Conservation (phyloP, 2,113 vertebrate species). For the Murina feae region DNA sequence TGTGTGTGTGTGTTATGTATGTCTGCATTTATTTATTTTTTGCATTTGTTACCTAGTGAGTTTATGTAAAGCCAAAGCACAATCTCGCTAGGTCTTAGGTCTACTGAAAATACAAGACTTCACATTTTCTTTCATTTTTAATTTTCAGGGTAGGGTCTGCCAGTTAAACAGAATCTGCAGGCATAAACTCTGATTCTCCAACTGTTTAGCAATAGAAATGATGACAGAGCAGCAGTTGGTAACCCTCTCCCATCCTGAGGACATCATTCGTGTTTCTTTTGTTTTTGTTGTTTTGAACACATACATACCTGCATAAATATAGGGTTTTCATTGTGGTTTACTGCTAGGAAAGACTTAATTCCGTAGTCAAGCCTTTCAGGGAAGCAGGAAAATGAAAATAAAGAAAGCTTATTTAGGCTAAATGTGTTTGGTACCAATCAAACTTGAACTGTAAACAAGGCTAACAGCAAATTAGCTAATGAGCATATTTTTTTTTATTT, state of each 20-base stretch:
- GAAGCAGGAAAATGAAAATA: not conserved
- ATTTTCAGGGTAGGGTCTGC: not conserved
- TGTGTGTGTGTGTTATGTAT: not conserved
- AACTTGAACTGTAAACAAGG: not conserved
- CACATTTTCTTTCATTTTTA: not conserved
- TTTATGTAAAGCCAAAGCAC: not conserved
- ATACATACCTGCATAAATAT: not conserved
- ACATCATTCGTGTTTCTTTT: not conserved
- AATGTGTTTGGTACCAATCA: not conserved
- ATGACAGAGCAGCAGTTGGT: not conserved
- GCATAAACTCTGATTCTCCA: not conserved
- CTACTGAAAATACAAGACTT: not conserved
- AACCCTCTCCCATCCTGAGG: not conserved
- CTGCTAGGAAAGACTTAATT: not conserved
- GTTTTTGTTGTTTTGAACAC: not conserved
- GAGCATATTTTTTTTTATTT: not conserved
- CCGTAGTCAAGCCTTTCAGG: not conserved
- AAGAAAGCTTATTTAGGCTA: not conserved
- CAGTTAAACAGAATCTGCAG: slow-evolving; percentile 19
- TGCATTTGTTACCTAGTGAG: not conserved
- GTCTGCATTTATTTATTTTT: not conserved
- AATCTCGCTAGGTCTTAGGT: not conserved
- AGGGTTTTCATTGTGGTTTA: not conserved
- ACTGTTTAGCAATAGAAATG: not conserved
- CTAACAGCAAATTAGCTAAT: not conserved